Evolutionary conservation across 2,888 invertebrate species (phyloP).

Genomic region (Bursaphelenchus okinawaensis): DNA sequence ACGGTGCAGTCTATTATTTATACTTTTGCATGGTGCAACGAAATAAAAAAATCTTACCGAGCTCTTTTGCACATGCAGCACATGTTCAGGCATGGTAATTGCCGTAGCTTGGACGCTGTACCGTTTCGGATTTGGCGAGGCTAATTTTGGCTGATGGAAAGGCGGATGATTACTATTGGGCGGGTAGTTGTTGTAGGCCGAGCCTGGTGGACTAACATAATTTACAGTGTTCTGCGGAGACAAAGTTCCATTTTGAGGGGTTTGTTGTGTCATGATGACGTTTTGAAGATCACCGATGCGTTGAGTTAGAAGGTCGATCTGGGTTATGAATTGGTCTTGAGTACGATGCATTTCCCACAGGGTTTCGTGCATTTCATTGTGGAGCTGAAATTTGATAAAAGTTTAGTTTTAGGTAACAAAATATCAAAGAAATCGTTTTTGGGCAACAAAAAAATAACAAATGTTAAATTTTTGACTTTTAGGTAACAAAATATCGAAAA

Average conservation of each 20-base stretch:
- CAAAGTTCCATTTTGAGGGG: not conserved
- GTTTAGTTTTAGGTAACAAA: not conserved
- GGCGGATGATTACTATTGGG: not conserved
- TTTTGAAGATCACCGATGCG: conserved; percentile 50
- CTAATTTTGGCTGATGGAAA: not conserved
- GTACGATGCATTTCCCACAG: conserved; percentile 55
- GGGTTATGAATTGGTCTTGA: conserved; percentile 54
- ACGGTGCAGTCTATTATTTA: too few relatives aligned
- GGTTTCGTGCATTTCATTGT: conserved; percentile 57
- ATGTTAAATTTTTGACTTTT: too few relatives aligned
- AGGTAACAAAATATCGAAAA: too few relatives aligned
- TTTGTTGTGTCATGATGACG: conserved; percentile 24
- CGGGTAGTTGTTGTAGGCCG: not conserved
- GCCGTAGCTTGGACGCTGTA: not conserved
- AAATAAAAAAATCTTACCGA: not conserved
- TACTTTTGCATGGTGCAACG: too few relatives aligned
- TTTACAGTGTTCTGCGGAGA: not conserved
- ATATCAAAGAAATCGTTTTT: not conserved
- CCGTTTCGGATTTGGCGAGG: not conserved
- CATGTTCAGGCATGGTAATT: not conserved
- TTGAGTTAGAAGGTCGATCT: conserved; percentile 52
- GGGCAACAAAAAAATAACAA: not conserved
- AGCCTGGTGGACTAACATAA: not conserved
- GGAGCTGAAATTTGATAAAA: conserved; percentile 36
- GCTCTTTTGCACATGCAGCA: not conserved